Evolutionary conservation across 1,140 invertebrate species (phyloP), one percentile per base, ranked within the genome.

Genomic region (Drosophila tropicalis): DNA sequence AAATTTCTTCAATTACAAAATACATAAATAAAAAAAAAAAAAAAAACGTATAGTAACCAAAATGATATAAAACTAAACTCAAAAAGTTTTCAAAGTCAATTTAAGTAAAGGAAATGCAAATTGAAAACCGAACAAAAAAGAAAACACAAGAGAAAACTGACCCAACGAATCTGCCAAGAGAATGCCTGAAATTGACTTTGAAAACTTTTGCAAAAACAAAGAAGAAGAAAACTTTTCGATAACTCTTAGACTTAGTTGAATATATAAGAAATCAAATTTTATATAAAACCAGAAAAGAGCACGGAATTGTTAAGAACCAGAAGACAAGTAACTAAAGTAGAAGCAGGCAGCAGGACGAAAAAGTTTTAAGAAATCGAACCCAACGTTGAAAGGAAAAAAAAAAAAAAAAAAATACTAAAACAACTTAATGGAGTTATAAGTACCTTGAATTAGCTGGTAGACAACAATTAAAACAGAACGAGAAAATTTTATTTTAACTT

Each of bases 361-460:
- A 68, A 62, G 57, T 40, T 36, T 39, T 40, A 69, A 62, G 55
- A 56, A 80, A 74, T 67, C 69, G 72, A 79, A 79, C 85, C 81
- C 78, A 90, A 81, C 72, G 78, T 85, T 71, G 36, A 70, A 39
- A 15, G 39, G 13, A 39, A 67, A 32, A 67, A 62, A 47, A 29
- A 63, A 5, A 13, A 40, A 19, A 62, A 60, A 61, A 36, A 7
- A 44, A 40, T 4, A 13, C 13, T 10, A 39, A 39, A 70, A 66
- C 7, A 63, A 65, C 40, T 67, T 90, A 84, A 90, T 90, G 89
- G 89, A 90, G 89, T 90, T 90, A 90, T 90, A 90, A 90, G 89
- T 90, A 90, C 89, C 89, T 90, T 90, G 85, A 91, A 91, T 87
- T 90, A 90, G 89, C 84, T 84, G 69, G 72, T 90, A 90, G 89